These are phyloP conservation scores for Crocuta crocuta DNA, from an alignment of 2,113 vertebrate genomes.

Conservation along the genomic window DNA sequence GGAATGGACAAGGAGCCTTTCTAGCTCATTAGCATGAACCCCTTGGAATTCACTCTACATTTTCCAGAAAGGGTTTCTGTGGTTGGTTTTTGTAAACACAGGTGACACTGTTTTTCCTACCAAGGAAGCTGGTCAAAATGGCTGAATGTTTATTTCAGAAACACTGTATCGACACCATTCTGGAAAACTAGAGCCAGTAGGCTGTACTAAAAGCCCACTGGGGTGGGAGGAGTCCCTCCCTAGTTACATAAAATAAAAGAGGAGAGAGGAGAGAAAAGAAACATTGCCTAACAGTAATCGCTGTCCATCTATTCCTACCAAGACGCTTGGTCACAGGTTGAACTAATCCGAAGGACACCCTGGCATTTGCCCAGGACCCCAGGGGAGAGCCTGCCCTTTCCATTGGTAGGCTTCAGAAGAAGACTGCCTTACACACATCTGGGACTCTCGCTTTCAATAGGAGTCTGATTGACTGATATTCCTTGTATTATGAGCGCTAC, in stretches of 20 bases:
- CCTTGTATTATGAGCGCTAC: background rate
- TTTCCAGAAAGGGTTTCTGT: background rate
- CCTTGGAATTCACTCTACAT: background rate
- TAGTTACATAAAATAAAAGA: background rate
- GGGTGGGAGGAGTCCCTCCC: background rate
- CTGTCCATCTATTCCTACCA: background rate
- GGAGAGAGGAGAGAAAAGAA: background rate
- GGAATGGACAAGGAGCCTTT: background rate
- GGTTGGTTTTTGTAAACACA: background rate
- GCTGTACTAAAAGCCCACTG: background rate
- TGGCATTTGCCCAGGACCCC: background rate
- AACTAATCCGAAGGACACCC: background rate
- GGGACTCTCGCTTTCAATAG: background rate
- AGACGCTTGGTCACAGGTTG: background rate
- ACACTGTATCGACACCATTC: background rate
- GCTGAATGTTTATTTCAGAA: background rate
- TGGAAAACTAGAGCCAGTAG: accelerated
- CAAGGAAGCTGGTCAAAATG: background rate
- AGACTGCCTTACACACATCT: background rate
- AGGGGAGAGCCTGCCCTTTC: background rate
- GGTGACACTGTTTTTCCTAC: too few relatives aligned
- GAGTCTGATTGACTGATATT: background rate
- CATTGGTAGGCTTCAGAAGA: background rate
- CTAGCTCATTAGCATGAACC: background rate
- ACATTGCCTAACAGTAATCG: background rate